Conservation (phyloP, 1,140 invertebrate genomes). For the Gryon sp. region DNA sequence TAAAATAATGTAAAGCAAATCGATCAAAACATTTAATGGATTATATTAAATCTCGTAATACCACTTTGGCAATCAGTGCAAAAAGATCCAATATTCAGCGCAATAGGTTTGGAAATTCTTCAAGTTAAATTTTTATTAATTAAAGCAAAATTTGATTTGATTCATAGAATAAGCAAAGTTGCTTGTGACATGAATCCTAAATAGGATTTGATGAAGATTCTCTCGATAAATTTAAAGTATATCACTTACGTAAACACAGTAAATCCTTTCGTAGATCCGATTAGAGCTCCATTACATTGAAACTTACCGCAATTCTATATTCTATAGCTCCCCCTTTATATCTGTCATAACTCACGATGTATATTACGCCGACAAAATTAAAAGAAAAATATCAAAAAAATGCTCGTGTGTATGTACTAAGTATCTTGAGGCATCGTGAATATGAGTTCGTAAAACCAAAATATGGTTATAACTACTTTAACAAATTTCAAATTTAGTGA, state of each 20-base stretch:
- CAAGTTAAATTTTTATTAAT: conserved; percentile 20
- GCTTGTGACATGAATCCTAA: conserved; percentile 9
- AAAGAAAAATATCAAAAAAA: too few species aligned
- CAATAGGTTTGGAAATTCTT: conserved; percentile 8
- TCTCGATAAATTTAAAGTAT: conserved; percentile 10
- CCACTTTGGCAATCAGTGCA: neutral
- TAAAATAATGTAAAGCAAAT: neutral
- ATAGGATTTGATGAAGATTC: conserved; percentile 20
- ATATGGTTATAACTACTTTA: too few species aligned
- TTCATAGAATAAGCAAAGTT: neutral
- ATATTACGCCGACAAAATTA: neutral
- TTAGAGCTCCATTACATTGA: conserved; percentile 20
- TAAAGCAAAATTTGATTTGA: conserved; percentile 4
- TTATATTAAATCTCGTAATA: conserved; percentile 4
- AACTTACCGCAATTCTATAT: conserved; percentile 12
- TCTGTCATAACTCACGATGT: too few species aligned
- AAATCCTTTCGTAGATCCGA: conserved; percentile 17
- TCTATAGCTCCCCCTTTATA: too few species aligned
- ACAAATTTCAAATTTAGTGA: too few species aligned
- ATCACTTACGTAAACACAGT: conserved; percentile 15
- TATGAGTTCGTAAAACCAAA: too few species aligned
- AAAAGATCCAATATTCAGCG: conserved; percentile 3
- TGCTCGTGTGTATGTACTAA: too few species aligned
- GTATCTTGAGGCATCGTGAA: too few species aligned
- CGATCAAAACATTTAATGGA: conserved; percentile 1